Percentiles rank a stretch among this genome's conserved stretches.
phyloP scores from a whole-genome alignment of 2,888 invertebrate genomes.

The Rhorus exstirpatorius region DNA sequence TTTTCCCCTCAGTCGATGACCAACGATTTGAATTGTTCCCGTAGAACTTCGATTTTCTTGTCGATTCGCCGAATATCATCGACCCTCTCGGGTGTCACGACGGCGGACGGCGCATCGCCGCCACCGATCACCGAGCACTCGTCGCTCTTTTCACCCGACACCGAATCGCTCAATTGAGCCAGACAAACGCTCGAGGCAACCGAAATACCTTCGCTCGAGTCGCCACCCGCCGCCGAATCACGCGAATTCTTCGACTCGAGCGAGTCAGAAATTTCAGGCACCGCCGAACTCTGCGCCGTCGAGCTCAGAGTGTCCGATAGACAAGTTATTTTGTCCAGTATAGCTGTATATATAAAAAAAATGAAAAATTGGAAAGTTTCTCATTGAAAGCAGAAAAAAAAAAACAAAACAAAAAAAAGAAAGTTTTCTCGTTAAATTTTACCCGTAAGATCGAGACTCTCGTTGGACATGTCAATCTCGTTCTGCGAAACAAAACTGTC shows the following conservation, averaged over 20 bases:
- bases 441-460: slow-evolving; percentile 83
- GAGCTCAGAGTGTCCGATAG: slow-evolving; percentile 75
- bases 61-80: slow-evolving; percentile 73
- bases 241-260: slow-evolving; percentile 33
- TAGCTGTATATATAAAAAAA: slow-evolving; percentile 73
- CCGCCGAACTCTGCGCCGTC: slow-evolving; percentile 8
- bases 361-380: slow-evolving; percentile 36
- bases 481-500: slow-evolving; percentile 78
- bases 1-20: slow-evolving; percentile 26
- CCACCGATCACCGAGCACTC: slow-evolving; percentile 77
- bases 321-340: slow-evolving; percentile 78
- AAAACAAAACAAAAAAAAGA: slow-evolving; percentile 11
- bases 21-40: slow-evolving; percentile 51
- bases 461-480: slow-evolving; percentile 77
- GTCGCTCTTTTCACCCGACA: slow-evolving; percentile 48
- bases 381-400: not conserved
- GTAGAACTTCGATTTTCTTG: slow-evolving; percentile 71
- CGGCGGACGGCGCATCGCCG: slow-evolving; percentile 78
- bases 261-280: slow-evolving; percentile 30
- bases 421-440: slow-evolving; percentile 54
- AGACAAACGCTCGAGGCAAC: slow-evolving; percentile 56
- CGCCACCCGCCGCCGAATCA: slow-evolving; percentile 20
- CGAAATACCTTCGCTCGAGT: slow-evolving; percentile 58
- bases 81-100: slow-evolving; percentile 73
- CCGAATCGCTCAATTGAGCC: slow-evolving; percentile 54